Percentiles rank a stretch among this genome's conserved stretches.
phyloP scores from a whole-genome alignment of 2,888 invertebrate species.

The Flexamia atlantica region DNA sequence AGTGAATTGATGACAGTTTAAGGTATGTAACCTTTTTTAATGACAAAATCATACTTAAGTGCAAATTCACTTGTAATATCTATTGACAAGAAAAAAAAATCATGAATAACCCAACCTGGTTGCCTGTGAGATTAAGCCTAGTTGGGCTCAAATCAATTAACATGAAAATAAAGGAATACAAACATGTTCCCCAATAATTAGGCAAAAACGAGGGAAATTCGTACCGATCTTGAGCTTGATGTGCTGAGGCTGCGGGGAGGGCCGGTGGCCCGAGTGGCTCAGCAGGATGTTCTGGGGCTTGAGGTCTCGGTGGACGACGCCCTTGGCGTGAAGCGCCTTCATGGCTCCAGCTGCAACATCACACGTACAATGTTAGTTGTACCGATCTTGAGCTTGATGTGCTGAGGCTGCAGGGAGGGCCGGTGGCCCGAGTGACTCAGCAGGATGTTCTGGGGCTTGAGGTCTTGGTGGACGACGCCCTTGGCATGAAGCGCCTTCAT shows the following conservation, averaged over 20 bases:
- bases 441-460: conserved; percentile 99
- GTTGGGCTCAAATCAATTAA: too few species aligned
- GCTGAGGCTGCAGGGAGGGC: conserved; percentile 84
- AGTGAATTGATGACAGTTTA: too few species aligned
- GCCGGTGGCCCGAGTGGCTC: conserved; percentile 86
- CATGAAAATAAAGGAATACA: too few species aligned
- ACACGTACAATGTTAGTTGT: too few species aligned
- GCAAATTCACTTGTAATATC: too few species aligned
- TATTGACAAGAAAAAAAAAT: too few species aligned
- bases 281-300: conserved; percentile 99
- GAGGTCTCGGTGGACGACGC: conserved; percentile 98
- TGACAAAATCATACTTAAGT: too few species aligned
- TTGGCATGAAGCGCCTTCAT: conserved; percentile 98
- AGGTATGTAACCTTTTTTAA: too few species aligned
- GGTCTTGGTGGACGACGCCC: conserved; percentile 98
- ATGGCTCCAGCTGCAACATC: conserved; percentile 91
- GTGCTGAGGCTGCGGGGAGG: conserved; percentile 86
- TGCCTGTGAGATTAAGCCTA: too few species aligned
- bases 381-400: conserved; percentile 98
- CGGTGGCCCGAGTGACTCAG: conserved; percentile 89
- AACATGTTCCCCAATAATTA: too few species aligned
- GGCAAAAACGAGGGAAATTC: conserved; percentile 65
- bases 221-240: conserved; percentile 97
- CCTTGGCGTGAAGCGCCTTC: conserved; percentile 97
- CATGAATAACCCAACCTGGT: too few species aligned